Evolutionary conservation across 2,113 vertebrate species (phyloP), one percentile per base, ranked within the genome.

Genomic region (Fregetta grallaria): DNA sequence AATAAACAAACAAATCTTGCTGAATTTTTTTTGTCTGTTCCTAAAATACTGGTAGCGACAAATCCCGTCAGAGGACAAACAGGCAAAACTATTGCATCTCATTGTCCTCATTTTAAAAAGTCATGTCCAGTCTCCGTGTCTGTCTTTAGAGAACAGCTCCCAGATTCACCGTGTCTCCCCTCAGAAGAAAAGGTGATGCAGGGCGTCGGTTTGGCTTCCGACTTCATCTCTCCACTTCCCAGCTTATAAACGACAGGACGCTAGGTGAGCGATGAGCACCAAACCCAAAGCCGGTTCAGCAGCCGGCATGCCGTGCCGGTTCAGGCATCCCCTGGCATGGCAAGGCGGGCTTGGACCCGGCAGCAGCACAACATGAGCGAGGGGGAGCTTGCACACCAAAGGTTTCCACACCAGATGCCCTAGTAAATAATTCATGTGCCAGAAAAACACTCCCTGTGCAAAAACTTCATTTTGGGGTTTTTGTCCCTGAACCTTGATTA

Each of bases 311-410:
- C n/a, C n/a, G n/a, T n/a, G n/a, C n/a, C n/a, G n/a, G n/a, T n/a
- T n/a, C n/a, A n/a, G n/a, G n/a, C 2, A 2, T 63, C 58, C 30
- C 32, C 65, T 45, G 45, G 40, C 47, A 32, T 11, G 32, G 36
- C 16, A 49, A 74, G 26, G 42, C 0, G 1, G 20, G 59, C 30
- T 76, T 32, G 25, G 49, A 10, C 30, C 10, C 49, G 1, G 3
- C 58, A 47, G 36, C 27, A 52, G 44, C 15, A 36, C 5, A 32
- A n/a, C 1, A 9, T 2, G 7, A 75, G 61, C 1, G 1, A 29
- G 23, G 13, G 61, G 22, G n/a, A 50, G 13, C 56, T 52, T 62
- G 75, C 32, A 72, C 52, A 56, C 30, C 62, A 68, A 90, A 82
- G 23, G 32, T 27, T 65, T 77, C 52, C 27, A 72, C 27, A 30